phyloP scores from a whole-genome alignment of 1,140 invertebrate species.

The Tribolium castaneum region DNA sequence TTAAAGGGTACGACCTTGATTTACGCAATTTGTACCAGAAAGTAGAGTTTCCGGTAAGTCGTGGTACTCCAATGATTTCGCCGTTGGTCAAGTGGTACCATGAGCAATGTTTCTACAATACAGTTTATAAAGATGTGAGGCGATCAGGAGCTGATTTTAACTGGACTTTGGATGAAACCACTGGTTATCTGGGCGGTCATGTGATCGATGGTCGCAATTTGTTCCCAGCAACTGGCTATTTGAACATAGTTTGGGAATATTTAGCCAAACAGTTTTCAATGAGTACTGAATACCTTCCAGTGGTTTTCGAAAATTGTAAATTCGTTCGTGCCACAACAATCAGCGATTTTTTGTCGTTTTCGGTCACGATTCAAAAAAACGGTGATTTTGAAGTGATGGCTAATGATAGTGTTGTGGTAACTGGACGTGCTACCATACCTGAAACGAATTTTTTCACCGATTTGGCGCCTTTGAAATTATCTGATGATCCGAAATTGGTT shows the following conservation, averaged over 20 bases:
- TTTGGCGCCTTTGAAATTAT: neutral
- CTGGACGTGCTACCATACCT: neutral
- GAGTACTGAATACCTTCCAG: slow-evolving; percentile 70
- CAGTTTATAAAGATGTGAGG: too few species aligned
- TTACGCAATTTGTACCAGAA: slow-evolving; percentile 66
- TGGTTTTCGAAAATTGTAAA: slow-evolving; percentile 88
- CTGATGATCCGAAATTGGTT: neutral
- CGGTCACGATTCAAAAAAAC: slow-evolving; percentile 85
- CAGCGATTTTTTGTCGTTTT: slow-evolving; percentile 77
- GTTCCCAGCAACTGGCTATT: slow-evolving; percentile 90
- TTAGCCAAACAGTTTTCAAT: too few species aligned
- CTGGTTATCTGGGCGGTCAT: slow-evolving; percentile 81
- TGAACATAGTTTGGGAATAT: slow-evolving; percentile 85
- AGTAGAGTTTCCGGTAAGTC: slow-evolving; percentile 69
- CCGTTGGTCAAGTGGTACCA: slow-evolving; percentile 75
- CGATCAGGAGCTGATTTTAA: too few species aligned
- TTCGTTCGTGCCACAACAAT: slow-evolving; percentile 86
- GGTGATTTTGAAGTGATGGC: slow-evolving; percentile 79
- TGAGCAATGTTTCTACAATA: neutral
- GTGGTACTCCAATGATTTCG: slow-evolving; percentile 71
- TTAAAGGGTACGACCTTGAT: slow-evolving; percentile 67
- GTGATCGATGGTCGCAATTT: slow-evolving; percentile 87
- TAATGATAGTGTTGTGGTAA: slow-evolving; percentile 24
- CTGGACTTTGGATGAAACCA: slow-evolving; percentile 68
- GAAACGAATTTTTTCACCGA: neutral